phyloP scores from a whole-genome alignment of 2,888 invertebrate genomes.

The Lasius platythorax region DNA sequence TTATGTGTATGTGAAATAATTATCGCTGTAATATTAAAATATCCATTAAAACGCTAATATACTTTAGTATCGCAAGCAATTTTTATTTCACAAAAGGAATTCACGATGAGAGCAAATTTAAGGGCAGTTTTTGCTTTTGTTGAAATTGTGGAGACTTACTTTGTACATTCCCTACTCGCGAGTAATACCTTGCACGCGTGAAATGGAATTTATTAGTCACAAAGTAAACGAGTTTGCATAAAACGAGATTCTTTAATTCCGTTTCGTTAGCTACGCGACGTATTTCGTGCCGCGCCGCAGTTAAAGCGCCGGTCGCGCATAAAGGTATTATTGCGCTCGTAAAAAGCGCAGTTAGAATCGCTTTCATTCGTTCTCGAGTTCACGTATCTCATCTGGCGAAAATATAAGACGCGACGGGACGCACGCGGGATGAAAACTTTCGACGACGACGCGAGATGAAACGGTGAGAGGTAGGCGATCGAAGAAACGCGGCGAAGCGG shows the following conservation, averaged over 20 bases:
- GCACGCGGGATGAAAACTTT: slow-evolving; percentile 24
- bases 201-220: slow-evolving; percentile 47
- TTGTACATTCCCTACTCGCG: slow-evolving; percentile 23
- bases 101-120: neutral
- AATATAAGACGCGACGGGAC: slow-evolving; percentile 27
- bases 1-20: neutral
- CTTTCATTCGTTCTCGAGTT: slow-evolving; percentile 44
- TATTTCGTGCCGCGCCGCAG: slow-evolving; percentile 20
- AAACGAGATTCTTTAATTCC: slow-evolving; percentile 59
- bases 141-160: slow-evolving; percentile 36
- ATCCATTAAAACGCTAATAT: neutral
- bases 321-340: slow-evolving; percentile 57
- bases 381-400: slow-evolving; percentile 22
- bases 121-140: neutral
- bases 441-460: slow-evolving; percentile 19
- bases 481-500: neutral
- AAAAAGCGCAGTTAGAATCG: slow-evolving; percentile 49
- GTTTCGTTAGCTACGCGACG: slow-evolving; percentile 34
- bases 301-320: slow-evolving; percentile 38
- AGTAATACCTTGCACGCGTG: slow-evolving; percentile 37
- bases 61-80: neutral
- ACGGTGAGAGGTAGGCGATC: neutral
- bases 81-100: slow-evolving; percentile 14
- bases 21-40: neutral
- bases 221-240: slow-evolving; percentile 43